These are phyloP conservation scores for Carpatolechia fugitivella DNA, from an alignment of 2,888 invertebrate species.

Conservation along the genomic window DNA sequence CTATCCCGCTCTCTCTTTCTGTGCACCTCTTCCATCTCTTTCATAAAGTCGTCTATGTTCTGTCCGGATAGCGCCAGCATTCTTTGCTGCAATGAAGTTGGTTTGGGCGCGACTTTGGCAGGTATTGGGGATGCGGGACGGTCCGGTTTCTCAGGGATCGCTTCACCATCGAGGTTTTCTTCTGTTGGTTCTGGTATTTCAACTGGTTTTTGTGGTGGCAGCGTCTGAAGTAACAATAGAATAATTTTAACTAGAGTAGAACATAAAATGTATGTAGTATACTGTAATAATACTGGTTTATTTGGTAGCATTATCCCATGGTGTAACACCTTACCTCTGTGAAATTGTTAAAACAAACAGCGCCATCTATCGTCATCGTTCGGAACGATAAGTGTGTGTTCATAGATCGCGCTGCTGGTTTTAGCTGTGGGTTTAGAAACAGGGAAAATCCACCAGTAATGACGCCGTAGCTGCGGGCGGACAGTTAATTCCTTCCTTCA, in stretches of 20 bases:
- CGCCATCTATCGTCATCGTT: too few species aligned
- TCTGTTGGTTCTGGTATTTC: neutral
- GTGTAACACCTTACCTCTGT: too few species aligned
- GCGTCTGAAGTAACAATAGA: neutral
- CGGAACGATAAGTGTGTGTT: too few species aligned
- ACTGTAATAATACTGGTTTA: too few species aligned
- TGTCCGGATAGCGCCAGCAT: constrained; percentile 95
- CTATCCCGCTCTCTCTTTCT: constrained; percentile 86
- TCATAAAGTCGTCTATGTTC: constrained; percentile 95
- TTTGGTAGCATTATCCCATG: too few species aligned
- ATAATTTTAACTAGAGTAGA: neutral
- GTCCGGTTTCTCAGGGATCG: constrained; percentile 41
- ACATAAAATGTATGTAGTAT: too few species aligned
- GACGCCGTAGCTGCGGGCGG: too few species aligned
- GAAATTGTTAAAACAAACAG: too few species aligned
- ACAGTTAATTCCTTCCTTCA: too few species aligned
- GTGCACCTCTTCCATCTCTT: constrained; percentile 93
- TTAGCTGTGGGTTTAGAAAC: too few species aligned
- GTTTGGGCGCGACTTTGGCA: constrained; percentile 84
- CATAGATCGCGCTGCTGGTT: too few species aligned
- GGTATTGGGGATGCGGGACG: constrained; percentile 58
- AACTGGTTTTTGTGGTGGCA: constrained; percentile 13
- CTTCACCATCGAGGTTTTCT: constrained; percentile 51
- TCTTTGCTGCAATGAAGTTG: constrained; percentile 89
- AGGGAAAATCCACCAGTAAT: too few species aligned